Percentiles rank a stretch among this genome's conserved stretches.
phyloP scores from a whole-genome alignment of 2,888 invertebrate species.

The Drosophila dives region DNA sequence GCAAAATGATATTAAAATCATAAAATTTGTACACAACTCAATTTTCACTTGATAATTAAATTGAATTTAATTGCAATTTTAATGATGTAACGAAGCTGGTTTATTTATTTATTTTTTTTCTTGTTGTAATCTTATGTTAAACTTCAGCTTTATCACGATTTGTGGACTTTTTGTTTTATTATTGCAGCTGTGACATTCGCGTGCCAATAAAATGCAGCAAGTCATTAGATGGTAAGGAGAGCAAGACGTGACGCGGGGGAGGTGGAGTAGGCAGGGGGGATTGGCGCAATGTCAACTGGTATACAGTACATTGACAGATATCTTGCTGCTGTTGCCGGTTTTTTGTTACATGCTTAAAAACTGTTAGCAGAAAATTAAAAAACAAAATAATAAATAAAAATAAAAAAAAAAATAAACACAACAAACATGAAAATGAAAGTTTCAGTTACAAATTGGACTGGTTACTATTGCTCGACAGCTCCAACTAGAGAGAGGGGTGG shows the following conservation, averaged over 20 bases:
- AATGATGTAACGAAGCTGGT: conserved; percentile 34
- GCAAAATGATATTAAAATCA: neutral
- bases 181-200: conserved; percentile 42
- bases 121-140: conserved; percentile 19
- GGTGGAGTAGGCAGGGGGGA: neutral
- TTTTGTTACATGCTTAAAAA: conserved; percentile 36
- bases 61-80: conserved; percentile 23
- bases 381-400: conserved; percentile 3
- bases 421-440: conserved; percentile 70
- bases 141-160: conserved; percentile 45
- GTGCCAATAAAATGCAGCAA: conserved; percentile 47
- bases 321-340: conserved; percentile 33
- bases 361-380: conserved; percentile 8
- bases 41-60: conserved; percentile 23
- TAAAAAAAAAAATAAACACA: conserved; percentile 18
- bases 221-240: neutral
- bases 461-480: conserved; percentile 20
- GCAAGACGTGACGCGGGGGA: neutral
- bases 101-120: neutral
- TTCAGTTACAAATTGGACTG: conserved; percentile 72
- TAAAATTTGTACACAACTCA: conserved; percentile 4
- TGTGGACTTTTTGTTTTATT: conserved; percentile 30
- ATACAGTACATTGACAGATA: conserved; percentile 33
- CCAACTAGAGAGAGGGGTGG: conserved; percentile 2
- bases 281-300: conserved; percentile 31